A percentile compares a stretch with the other conserved stretches of the same genome.
phyloP scores from a whole-genome alignment of 2,797 vertebrate species.

The Smutsia gigantea region DNA sequence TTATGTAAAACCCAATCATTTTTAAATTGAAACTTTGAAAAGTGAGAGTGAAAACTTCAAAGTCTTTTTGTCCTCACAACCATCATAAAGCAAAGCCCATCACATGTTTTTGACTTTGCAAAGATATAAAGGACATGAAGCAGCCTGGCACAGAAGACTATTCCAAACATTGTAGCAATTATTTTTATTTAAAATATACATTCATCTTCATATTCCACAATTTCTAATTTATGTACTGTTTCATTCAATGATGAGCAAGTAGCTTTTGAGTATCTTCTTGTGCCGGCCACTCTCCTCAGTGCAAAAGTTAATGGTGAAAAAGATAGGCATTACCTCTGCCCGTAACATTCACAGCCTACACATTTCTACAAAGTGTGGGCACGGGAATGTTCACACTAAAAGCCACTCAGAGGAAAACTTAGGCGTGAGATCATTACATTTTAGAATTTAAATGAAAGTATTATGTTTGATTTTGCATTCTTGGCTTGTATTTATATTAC shows the following conservation, averaged over 20 bases:
- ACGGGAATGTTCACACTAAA: neutral
- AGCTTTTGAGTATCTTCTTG: neutral
- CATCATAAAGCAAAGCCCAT: neutral
- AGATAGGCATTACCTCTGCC: neutral
- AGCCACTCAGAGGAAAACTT: neutral
- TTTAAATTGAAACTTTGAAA: neutral
- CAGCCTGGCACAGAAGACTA: neutral
- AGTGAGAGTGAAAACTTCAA: neutral
- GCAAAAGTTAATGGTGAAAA: neutral
- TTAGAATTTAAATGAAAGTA: neutral
- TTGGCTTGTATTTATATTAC: neutral
- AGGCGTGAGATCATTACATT: neutral
- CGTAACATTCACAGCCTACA: neutral
- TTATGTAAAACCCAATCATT: neutral
- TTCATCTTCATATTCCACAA: neutral
- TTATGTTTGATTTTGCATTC: neutral
- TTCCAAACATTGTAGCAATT: neutral
- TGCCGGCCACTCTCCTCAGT: neutral
- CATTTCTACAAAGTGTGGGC: neutral
- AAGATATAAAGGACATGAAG: neutral
- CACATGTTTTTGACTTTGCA: neutral
- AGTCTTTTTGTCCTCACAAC: neutral
- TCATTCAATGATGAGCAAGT: neutral
- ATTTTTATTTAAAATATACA: neutral
- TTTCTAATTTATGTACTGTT: neutral